These are phyloP conservation scores for Tachypleus tridentatus DNA, from an alignment of 1,140 invertebrate species.

Conservation along the genomic window DNA sequence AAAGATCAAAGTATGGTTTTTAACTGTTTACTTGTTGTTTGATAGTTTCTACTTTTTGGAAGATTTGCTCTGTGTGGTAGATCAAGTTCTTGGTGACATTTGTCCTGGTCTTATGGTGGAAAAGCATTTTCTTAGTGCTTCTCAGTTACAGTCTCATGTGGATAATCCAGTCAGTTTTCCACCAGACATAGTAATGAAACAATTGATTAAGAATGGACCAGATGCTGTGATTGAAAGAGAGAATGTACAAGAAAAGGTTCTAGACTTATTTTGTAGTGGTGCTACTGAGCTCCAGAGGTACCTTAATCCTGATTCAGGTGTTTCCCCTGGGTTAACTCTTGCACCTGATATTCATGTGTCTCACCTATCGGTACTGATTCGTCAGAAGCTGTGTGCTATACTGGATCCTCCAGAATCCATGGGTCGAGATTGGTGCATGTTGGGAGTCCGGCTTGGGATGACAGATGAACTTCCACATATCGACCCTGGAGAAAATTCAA, in stretches of 20 bases:
- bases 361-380: slow-evolving; percentile 39
- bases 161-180: slow-evolving; percentile 46
- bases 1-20: no score
- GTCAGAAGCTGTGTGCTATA: slow-evolving; percentile 41
- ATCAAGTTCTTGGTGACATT: slow-evolving; percentile 46
- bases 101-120: slow-evolving; percentile 54
- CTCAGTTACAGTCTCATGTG: slow-evolving; percentile 43
- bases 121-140: slow-evolving; percentile 50
- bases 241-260: slow-evolving; percentile 48
- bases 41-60: slow-evolving; percentile 56
- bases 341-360: slow-evolving; percentile 42
- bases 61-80: slow-evolving; percentile 55
- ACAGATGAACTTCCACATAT: slow-evolving; percentile 41
- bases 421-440: slow-evolving; percentile 68
- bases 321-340: slow-evolving; percentile 19
- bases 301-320: slow-evolving; percentile 13
- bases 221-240: slow-evolving; percentile 39
- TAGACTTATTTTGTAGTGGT: slow-evolving; percentile 55
- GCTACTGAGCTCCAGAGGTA: slow-evolving; percentile 36
- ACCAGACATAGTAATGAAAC: slow-evolving; percentile 45
- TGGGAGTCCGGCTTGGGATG: slow-evolving; percentile 58
- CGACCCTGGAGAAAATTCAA: slow-evolving; percentile 33
- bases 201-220: slow-evolving; percentile 39
- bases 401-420: slow-evolving; percentile 64
- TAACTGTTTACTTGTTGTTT: no score